phyloP scores from a whole-genome alignment of 2,888 invertebrate genomes.

The Pachycephus smyrnensis region DNA sequence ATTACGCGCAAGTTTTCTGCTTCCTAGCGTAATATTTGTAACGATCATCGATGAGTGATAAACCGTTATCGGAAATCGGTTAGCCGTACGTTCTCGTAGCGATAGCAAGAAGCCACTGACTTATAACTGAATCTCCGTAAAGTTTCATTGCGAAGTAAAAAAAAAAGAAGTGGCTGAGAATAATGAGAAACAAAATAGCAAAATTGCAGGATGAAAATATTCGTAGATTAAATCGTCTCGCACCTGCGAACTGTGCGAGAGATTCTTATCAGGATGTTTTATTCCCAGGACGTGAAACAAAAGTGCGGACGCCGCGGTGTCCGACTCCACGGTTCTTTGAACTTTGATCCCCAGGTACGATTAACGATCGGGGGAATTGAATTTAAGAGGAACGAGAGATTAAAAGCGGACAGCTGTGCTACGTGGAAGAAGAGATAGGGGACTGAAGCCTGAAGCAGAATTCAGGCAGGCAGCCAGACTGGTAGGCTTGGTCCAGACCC shows the following conservation, averaged over 20 bases:
- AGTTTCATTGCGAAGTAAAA: not conserved
- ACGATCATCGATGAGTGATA: not conserved
- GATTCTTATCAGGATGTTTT: not conserved
- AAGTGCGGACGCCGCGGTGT: not conserved
- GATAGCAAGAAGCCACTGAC: not conserved
- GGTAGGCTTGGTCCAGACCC: not conserved
- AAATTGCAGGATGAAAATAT: not conserved
- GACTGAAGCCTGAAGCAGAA: not conserved
- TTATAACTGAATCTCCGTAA: not conserved
- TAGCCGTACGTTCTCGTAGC: not conserved
- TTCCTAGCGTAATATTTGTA: not conserved
- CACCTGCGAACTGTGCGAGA: not conserved
- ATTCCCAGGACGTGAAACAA: not conserved
- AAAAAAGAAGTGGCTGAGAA: not conserved
- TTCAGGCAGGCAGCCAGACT: not conserved
- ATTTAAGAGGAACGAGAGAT: slow-evolving; percentile 24
- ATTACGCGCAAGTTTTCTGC: not conserved
- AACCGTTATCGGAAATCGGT: not conserved
- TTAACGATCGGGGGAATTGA: slow-evolving; percentile 18
- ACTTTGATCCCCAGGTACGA: slow-evolving; percentile 17
- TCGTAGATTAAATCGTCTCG: not conserved
- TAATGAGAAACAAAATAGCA: not conserved
- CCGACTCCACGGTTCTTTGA: not conserved
- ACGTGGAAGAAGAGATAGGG: slow-evolving; percentile 20
- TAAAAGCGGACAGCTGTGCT: slow-evolving; percentile 25